A percentile compares a stretch with the other conserved stretches of the same genome.
Evolutionary conservation across 2,888 invertebrate species (phyloP).

Genomic region (Epinotia brunnichana): DNA sequence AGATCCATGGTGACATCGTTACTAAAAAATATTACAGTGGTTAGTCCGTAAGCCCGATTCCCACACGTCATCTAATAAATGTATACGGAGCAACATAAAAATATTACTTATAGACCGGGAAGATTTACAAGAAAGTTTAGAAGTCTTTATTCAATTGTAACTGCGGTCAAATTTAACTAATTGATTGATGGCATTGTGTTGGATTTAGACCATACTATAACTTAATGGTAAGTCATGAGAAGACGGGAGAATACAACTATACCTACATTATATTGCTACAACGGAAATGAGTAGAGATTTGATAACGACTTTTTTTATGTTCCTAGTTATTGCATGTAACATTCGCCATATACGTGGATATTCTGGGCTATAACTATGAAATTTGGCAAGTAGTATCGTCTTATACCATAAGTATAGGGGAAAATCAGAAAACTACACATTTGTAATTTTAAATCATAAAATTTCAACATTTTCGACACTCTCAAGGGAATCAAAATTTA

Average conservation of each 20-base stretch:
- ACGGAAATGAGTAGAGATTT: too few species aligned
- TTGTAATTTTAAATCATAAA: too few species aligned
- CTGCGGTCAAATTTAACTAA: slow-evolving; percentile 3
- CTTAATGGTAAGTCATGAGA: slow-evolving; percentile 11
- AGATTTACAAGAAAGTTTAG: neutral
- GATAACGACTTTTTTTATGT: too few species aligned
- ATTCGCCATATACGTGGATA: neutral
- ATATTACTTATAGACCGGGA: neutral
- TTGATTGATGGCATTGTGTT: slow-evolving; percentile 1
- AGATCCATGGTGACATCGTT: neutral
- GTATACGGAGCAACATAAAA: too few species aligned
- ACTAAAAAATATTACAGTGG: neutral
- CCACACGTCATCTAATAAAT: neutral
- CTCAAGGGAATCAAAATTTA: too few species aligned
- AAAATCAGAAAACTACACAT: too few species aligned
- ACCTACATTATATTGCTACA: neutral
- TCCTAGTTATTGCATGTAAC: too few species aligned
- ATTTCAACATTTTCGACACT: too few species aligned
- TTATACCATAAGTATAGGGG: too few species aligned
- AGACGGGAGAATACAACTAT: neutral
- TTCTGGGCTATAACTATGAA: too few species aligned
- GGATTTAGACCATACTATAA: neutral
- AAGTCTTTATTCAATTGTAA: slow-evolving; percentile 4
- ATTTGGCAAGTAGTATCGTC: too few species aligned
- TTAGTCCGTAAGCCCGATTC: neutral